Evolutionary conservation across 1,140 invertebrate genomes (phyloP).

Genomic region (Sitodiplosis mosellana): DNA sequence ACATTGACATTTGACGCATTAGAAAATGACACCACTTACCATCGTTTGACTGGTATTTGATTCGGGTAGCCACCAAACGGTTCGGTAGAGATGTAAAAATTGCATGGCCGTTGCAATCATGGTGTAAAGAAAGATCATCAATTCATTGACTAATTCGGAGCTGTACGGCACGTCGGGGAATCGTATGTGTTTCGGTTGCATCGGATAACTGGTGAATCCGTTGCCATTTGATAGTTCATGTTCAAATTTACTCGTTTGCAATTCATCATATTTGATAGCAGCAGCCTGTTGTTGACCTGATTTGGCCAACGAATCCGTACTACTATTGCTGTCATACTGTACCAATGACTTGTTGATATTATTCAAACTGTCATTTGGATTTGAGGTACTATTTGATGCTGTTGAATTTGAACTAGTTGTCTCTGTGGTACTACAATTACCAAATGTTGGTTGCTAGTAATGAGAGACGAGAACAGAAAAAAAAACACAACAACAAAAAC

Average conservation of each 20-base stretch:
- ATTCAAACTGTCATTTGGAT: too few species aligned
- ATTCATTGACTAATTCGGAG: conserved; percentile 68
- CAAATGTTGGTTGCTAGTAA: too few species aligned
- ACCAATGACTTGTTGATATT: background rate
- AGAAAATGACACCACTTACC: conserved; percentile 37
- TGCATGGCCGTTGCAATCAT: conserved; percentile 57
- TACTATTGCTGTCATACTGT: background rate
- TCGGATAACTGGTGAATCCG: background rate
- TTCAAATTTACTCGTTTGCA: background rate
- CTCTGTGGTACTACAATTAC: too few species aligned
- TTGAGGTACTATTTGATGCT: too few species aligned
- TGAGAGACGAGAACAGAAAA: too few species aligned
- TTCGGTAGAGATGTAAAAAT: conserved; percentile 86
- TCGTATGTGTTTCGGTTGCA: conserved; percentile 58
- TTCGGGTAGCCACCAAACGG: conserved; percentile 92
- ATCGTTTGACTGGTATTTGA: conserved; percentile 74
- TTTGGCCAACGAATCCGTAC: too few species aligned
- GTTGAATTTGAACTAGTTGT: too few species aligned
- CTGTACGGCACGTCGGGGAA: conserved; percentile 72
- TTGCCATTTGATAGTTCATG: background rate
- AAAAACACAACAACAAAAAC: too few species aligned
- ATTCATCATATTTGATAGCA: too few species aligned
- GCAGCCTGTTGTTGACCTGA: too few species aligned
- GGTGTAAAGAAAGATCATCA: conserved; percentile 65
- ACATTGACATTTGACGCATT: background rate